A percentile compares a stretch with the other conserved stretches of the same genome.
Conservation (phyloP, 2,888 invertebrate species). For the Agrotis segetum region DNA sequence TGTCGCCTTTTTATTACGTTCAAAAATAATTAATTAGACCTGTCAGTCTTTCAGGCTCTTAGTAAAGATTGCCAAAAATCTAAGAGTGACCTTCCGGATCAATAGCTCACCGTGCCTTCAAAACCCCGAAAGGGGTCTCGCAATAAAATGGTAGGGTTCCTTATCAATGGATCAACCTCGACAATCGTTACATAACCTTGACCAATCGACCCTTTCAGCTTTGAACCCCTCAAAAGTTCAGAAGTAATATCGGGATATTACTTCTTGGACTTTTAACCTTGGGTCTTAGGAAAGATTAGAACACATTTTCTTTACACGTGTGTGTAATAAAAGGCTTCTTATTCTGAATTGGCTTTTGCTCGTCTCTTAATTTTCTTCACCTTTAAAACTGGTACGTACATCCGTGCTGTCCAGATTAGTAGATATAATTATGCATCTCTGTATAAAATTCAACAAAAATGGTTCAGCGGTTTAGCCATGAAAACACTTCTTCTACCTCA, state of each 20-base stretch:
- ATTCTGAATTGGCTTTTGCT: background rate
- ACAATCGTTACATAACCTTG: background rate
- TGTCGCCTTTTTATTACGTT: no score
- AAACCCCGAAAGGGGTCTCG: rapidly evolving
- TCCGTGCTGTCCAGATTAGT: no score
- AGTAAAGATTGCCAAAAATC: background rate
- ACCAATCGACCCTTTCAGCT: background rate
- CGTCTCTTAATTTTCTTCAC: no score
- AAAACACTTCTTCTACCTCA: background rate
- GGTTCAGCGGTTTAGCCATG: no score
- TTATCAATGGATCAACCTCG: background rate
- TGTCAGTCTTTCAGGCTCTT: background rate
- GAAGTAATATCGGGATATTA: constrained; percentile 9
- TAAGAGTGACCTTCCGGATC: rapidly evolving
- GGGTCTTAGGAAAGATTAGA: constrained; percentile 14
- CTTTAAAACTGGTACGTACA: no score
- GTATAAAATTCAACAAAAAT: no score
- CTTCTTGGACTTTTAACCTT: constrained; percentile 19
- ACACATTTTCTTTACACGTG: constrained; percentile 17
- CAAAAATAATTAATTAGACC: no score
- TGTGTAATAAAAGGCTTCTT: background rate
- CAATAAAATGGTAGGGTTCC: background rate
- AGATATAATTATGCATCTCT: no score
- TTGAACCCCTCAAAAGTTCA: constrained; percentile 8
- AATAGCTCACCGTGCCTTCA: no score